Evolutionary conservation across 92 coral and sea anemone species (phyloP).

Genomic region (Palythoa heliodiscus): DNA sequence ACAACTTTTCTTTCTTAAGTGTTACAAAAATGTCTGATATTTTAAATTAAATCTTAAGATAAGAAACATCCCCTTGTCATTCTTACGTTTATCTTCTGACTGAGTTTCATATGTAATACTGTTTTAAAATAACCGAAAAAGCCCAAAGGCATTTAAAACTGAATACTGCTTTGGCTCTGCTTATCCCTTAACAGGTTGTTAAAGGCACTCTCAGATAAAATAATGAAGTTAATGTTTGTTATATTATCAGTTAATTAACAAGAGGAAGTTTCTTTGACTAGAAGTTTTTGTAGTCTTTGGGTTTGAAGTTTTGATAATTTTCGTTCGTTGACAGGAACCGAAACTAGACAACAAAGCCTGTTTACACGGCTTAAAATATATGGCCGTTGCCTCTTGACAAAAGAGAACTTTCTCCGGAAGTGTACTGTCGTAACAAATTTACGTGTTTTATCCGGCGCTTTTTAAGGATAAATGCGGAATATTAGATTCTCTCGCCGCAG

Average conservation of each 20-base stretch:
- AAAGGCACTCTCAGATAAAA: neutral
- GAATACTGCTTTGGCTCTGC: neutral
- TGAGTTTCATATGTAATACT: neutral
- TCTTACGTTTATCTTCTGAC: neutral
- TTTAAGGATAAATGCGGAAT: conserved; percentile 31
- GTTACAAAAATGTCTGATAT: conserved; percentile 17
- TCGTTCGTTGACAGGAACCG: conserved; percentile 18
- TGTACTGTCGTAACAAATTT: conserved; percentile 33
- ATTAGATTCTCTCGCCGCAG: neutral
- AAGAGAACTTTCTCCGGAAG: conserved; percentile 46
- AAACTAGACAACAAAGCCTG: conserved; percentile 33
- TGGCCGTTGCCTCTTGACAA: conserved; percentile 16
- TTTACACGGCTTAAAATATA: conserved; percentile 2
- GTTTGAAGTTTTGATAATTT: neutral
- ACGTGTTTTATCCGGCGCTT: conserved; percentile 24
- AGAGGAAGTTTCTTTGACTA: conserved; percentile 14
- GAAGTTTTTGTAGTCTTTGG: neutral
- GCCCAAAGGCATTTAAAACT: neutral
- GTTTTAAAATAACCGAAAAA: neutral
- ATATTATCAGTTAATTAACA: neutral
- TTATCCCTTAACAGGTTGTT: conserved; percentile 9
- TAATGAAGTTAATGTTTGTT: neutral
- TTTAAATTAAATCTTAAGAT: neutral
- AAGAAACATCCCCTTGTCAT: neutral
- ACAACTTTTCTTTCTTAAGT: conserved; percentile 4